Evolutionary conservation across 2,113 vertebrate species (phyloP).

Genomic region (Collichthys lucidus): DNA sequence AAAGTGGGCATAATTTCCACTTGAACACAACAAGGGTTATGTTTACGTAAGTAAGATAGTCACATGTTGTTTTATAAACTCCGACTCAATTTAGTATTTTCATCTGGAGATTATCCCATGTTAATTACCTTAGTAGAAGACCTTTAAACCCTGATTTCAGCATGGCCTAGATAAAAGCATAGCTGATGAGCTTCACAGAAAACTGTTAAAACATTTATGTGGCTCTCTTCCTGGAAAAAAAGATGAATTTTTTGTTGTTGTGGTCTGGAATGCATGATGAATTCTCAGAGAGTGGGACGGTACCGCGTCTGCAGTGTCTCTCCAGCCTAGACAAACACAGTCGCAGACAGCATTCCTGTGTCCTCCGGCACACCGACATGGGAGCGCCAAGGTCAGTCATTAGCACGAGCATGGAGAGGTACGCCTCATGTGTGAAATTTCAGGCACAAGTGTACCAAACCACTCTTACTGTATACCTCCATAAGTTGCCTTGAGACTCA

Average conservation of each 20-base stretch:
- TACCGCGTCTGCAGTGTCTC: slow-evolving; percentile 27
- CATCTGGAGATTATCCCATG: slow-evolving; percentile 37
- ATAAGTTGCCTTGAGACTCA: slow-evolving; percentile 43
- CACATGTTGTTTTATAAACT: slow-evolving; percentile 31
- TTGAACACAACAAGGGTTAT: slow-evolving; percentile 17
- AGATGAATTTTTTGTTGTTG: slow-evolving; percentile 17
- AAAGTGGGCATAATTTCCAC: not conserved
- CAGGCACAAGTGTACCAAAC: slow-evolving; percentile 33
- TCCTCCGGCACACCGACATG: slow-evolving; percentile 20
- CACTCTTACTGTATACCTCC: slow-evolving; percentile 6
- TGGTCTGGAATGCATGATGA: slow-evolving; percentile 30
- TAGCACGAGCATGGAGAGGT: slow-evolving; percentile 57
- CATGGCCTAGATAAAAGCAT: slow-evolving; percentile 55
- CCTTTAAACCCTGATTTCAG: slow-evolving; percentile 48
- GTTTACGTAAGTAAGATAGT: slow-evolving; percentile 18
- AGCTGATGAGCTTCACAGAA: slow-evolving; percentile 42
- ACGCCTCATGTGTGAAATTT: slow-evolving; percentile 63
- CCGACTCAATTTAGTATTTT: slow-evolving; percentile 14
- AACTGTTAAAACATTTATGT: slow-evolving; percentile 55
- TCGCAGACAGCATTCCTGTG: slow-evolving; percentile 59
- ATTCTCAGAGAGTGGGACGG: slow-evolving; percentile 43
- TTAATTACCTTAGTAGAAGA: slow-evolving; percentile 47
- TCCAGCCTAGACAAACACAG: slow-evolving; percentile 51
- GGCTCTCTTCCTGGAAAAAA: slow-evolving; percentile 45
- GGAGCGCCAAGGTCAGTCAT: slow-evolving; percentile 56